Evolutionary conservation across 1,140 invertebrate species (phyloP).

Genomic region (Heliothis subflexa): DNA sequence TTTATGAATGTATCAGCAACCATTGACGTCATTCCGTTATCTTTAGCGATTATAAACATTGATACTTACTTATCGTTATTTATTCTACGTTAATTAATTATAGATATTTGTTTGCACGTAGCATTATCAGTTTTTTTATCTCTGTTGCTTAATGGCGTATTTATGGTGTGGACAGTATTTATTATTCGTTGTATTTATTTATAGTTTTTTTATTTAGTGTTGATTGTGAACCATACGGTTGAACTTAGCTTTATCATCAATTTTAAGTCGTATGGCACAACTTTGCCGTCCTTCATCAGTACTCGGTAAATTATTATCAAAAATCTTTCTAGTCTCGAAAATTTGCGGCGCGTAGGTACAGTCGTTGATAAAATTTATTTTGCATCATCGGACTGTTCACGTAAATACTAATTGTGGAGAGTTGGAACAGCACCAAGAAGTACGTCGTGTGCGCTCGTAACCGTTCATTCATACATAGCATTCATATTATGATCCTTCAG

Average conservation of each 20-base stretch:
- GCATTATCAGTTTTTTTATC: slow-evolving; percentile 5
- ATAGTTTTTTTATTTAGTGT: neutral
- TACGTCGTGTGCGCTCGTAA: slow-evolving; percentile 8
- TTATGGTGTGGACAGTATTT: neutral
- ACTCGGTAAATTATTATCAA: too few relatives aligned
- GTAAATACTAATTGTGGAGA: slow-evolving; percentile 23
- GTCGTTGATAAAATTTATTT: slow-evolving; percentile 14
- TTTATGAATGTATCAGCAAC: slow-evolving; percentile 12
- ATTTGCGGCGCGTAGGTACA: neutral
- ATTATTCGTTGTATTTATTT: neutral
- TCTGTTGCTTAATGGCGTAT: neutral
- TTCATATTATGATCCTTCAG: slow-evolving; percentile 8
- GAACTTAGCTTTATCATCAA: too few relatives aligned
- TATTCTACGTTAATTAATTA: slow-evolving; percentile 5
- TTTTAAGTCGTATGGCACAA: too few relatives aligned
- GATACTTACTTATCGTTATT: slow-evolving; percentile 33
- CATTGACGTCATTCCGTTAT: slow-evolving; percentile 42
- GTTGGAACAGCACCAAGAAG: slow-evolving; percentile 28
- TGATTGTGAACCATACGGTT: too few relatives aligned
- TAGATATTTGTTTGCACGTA: slow-evolving; percentile 11
- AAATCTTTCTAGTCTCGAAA: too few relatives aligned
- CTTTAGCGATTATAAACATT: slow-evolving; percentile 2
- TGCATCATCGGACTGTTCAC: slow-evolving; percentile 2
- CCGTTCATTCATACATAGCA: slow-evolving; percentile 26
- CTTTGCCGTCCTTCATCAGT: too few relatives aligned